Conservation (phyloP, 2,113 vertebrate genomes). For the Callipepla squamata region DNA sequence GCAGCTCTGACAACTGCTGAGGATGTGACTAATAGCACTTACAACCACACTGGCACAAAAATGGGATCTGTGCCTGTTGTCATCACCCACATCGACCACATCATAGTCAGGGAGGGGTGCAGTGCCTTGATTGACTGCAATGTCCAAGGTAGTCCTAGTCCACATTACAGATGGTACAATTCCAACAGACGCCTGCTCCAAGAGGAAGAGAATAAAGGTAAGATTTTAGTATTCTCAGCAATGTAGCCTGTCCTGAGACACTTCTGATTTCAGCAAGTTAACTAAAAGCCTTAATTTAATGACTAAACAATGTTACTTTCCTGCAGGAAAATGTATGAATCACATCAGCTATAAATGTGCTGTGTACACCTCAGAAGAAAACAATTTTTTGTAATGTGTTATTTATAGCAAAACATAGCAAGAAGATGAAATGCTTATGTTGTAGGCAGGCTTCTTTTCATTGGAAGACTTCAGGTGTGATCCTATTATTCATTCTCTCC, state of each 20-base stretch:
- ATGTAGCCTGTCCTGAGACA: background rate
- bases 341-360: background rate
- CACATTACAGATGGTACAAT: constrained; percentile 91
- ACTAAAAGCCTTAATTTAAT: background rate
- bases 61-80: constrained; percentile 80
- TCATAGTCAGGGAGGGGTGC: constrained; percentile 93
- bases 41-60: constrained; percentile 66
- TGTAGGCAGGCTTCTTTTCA: background rate
- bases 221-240: background rate
- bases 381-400: background rate
- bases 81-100: constrained; percentile 83
- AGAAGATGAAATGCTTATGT: constrained; percentile 11
- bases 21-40: constrained; percentile 76
- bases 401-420: background rate
- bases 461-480: background rate
- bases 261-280: background rate
- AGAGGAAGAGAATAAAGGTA: constrained; percentile 77
- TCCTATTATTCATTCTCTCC: background rate
- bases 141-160: constrained; percentile 87
- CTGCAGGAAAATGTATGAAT: background rate
- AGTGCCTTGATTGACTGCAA: constrained; percentile 94
- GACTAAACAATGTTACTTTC: background rate
- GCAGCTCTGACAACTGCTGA: constrained; percentile 67
- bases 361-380: background rate
- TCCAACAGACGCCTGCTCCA: constrained; percentile 86